These are phyloP conservation scores for Ichneumoninae sp. DNA, from an alignment of 2,888 invertebrate genomes.

Conservation along the genomic window DNA sequence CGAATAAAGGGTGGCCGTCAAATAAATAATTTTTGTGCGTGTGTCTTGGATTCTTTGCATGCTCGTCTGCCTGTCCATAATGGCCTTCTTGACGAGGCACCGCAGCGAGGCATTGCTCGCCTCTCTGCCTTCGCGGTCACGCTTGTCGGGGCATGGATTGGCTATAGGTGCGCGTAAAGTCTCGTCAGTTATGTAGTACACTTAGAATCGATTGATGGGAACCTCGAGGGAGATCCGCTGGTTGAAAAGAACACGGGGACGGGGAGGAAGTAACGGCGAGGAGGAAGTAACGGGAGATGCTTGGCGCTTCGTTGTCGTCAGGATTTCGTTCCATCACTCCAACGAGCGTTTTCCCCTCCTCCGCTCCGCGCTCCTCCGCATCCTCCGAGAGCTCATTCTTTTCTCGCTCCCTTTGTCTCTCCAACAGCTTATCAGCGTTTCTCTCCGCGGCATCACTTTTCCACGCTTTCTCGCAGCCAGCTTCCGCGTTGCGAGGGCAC, in stretches of 20 bases:
- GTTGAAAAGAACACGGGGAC: background rate
- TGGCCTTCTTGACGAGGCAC: conserved; percentile 9
- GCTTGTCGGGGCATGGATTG: background rate
- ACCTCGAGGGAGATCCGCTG: conserved; percentile 6
- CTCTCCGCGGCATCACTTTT: background rate
- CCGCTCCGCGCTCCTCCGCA: background rate
- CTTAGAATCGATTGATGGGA: conserved; percentile 15
- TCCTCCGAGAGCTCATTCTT: background rate
- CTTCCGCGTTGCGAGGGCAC: background rate
- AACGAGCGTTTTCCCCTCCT: background rate
- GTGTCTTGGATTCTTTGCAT: background rate
- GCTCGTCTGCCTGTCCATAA: background rate
- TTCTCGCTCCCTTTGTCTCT: background rate
- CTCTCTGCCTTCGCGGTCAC: background rate
- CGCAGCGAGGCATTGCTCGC: background rate
- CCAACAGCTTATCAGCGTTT: conserved; percentile 17
- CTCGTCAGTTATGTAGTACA: background rate
- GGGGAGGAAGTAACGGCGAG: background rate
- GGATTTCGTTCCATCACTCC: background rate
- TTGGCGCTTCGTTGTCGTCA: conserved; percentile 6
- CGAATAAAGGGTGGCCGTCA: no score
- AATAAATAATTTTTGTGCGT: no score
- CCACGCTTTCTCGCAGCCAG: background rate
- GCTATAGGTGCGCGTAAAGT: background rate
- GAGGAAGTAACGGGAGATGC: background rate